Conservation (phyloP, 2,797 vertebrate genomes). For the Siniperca scherzeri region DNA sequence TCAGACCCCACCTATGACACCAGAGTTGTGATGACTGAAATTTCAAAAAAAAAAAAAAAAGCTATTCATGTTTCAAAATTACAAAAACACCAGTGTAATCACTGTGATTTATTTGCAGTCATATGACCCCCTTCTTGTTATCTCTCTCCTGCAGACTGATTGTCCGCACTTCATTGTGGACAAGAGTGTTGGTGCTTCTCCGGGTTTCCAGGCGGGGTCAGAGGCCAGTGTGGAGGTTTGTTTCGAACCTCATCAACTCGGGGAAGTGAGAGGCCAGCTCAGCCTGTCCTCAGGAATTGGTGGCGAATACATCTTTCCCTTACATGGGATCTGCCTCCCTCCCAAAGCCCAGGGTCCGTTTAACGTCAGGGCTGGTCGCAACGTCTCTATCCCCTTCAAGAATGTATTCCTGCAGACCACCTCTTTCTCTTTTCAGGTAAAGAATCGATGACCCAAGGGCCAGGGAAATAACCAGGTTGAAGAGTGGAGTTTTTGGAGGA, state of each 20-base stretch:
- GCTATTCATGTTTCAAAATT: background rate
- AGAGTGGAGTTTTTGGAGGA: background rate
- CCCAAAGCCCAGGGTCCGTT: conserved; percentile 92
- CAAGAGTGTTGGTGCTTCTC: conserved; percentile 71
- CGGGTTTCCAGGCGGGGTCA: conserved; percentile 81
- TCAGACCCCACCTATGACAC: background rate
- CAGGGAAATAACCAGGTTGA: background rate
- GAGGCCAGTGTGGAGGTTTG: conserved; percentile 87
- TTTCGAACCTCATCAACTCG: conserved; percentile 90
- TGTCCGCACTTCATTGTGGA: conserved; percentile 85
- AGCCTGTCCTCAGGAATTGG: conserved; percentile 80
- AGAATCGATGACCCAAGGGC: background rate
- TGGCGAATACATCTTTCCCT: conserved; percentile 88
- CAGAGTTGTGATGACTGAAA: background rate
- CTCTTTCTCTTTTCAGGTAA: conserved; percentile 81
- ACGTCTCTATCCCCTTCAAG: conserved; percentile 88
- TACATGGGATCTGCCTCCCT: conserved; percentile 83
- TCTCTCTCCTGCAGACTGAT: conserved; percentile 81
- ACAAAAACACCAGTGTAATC: background rate
- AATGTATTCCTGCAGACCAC: conserved; percentile 88
- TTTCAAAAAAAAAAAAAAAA: background rate
- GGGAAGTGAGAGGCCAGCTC: conserved; percentile 84
- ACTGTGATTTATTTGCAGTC: background rate
- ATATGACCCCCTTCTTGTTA: background rate
- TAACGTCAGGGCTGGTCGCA: conserved; percentile 79